These are phyloP conservation scores for Yoshiicerus persimilis DNA, from an alignment of 1,140 invertebrate species.

Conservation along the genomic window DNA sequence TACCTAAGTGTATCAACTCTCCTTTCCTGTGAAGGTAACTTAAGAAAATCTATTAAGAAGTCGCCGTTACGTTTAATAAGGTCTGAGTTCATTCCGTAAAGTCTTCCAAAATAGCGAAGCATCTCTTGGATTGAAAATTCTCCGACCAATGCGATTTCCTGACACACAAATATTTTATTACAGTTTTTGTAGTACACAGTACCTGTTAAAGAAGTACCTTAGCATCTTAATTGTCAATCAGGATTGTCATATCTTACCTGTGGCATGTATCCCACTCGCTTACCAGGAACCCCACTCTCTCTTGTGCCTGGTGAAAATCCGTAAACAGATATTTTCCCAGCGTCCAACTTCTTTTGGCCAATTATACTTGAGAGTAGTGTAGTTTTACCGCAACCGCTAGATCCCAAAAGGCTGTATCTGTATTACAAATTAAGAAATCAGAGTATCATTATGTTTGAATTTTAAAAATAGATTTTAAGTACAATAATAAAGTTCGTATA, in stretches of 20 bases:
- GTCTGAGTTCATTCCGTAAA: slow-evolving; percentile 49
- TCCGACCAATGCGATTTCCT: slow-evolving; percentile 57
- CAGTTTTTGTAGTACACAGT: background rate
- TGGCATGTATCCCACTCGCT: slow-evolving; percentile 68
- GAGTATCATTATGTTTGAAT: background rate
- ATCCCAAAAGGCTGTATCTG: slow-evolving; percentile 74
- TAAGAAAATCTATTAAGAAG: background rate
- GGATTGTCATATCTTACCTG: slow-evolving; percentile 51
- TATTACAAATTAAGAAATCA: background rate
- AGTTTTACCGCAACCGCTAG: slow-evolving; percentile 80
- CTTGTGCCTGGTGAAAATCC: slow-evolving; percentile 77
- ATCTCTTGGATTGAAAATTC: slow-evolving; percentile 58
- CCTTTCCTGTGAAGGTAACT: background rate
- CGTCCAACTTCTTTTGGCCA: slow-evolving; percentile 73
- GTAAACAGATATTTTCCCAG: slow-evolving; percentile 80
- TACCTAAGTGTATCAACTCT: background rate
- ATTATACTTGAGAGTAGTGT: slow-evolving; percentile 84
- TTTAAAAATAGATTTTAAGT: background rate
- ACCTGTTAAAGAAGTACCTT: no score
- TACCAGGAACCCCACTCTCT: slow-evolving; percentile 75
- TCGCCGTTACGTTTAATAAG: background rate
- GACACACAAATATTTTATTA: background rate
- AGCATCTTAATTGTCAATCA: background rate
- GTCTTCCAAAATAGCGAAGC: slow-evolving; percentile 56
- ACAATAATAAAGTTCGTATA: no score